These are phyloP conservation scores for Netelia melanura DNA, from an alignment of 2,888 invertebrate species.

Conservation along the genomic window DNA sequence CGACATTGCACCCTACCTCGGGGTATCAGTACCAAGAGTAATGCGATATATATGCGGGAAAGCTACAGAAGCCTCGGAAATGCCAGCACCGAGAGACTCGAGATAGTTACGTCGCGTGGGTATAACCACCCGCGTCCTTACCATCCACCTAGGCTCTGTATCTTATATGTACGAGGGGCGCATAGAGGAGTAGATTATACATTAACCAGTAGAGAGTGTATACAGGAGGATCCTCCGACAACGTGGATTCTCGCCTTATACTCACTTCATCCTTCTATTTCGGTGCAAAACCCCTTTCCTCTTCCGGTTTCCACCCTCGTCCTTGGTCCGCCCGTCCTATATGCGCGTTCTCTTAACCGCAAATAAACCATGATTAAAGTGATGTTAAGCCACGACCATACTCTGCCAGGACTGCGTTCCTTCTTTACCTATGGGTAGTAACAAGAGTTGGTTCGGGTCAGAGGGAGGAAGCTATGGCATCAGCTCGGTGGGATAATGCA, in stretches of 20 bases:
- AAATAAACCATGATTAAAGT: constrained; percentile 74
- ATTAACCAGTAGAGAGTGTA: constrained; percentile 35
- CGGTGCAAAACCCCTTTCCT: constrained; percentile 25
- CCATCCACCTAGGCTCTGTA: background rate
- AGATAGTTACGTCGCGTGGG: constrained; percentile 29
- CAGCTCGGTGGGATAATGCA: constrained; percentile 57
- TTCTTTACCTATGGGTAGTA: constrained; percentile 58
- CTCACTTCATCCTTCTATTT: constrained; percentile 42
- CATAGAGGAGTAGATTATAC: constrained; percentile 29
- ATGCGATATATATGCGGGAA: background rate
- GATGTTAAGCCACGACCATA: constrained; percentile 68
- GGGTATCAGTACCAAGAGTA: constrained; percentile 6
- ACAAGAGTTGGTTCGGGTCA: constrained; percentile 45
- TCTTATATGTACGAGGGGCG: constrained; percentile 7
- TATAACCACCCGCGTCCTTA: constrained; percentile 22
- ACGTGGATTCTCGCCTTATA: constrained; percentile 40
- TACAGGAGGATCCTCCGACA: constrained; percentile 26
- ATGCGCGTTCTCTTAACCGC: constrained; percentile 63
- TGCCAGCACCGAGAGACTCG: constrained; percentile 26
- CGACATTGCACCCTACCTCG: background rate
- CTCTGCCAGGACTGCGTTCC: constrained; percentile 34
- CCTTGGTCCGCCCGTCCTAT: constrained; percentile 5
- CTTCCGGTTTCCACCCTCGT: constrained; percentile 1
- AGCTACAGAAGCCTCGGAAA: constrained; percentile 41
- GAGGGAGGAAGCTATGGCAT: constrained; percentile 25